Percentiles rank a stretch among this genome's conserved stretches.
These are phyloP conservation scores for Mythimna loreyi DNA, from an alignment of 2,888 invertebrate species.

Conservation along the genomic window DNA sequence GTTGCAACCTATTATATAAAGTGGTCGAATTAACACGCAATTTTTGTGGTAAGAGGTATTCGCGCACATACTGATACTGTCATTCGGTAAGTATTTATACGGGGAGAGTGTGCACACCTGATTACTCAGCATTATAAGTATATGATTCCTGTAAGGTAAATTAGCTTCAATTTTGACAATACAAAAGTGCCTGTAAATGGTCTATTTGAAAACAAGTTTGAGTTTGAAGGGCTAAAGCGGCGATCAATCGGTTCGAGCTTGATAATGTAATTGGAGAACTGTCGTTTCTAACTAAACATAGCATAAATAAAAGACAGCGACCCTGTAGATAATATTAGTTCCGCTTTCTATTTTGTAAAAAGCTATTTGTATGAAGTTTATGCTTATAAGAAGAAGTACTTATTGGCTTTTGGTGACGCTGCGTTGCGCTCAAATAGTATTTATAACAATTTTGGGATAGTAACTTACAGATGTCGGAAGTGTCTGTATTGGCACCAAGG, in stretches of 20 bases:
- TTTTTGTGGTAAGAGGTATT: background rate
- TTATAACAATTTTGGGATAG: constrained; percentile 16
- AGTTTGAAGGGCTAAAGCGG: background rate
- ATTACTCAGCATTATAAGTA: too few relatives aligned
- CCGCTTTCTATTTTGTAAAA: background rate
- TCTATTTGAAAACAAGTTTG: too few relatives aligned
- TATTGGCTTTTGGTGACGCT: background rate
- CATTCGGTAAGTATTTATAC: background rate
- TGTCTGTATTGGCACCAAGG: constrained; percentile 34
- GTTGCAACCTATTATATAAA: background rate
- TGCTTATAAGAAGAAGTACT: background rate
- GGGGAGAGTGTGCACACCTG: too few relatives aligned
- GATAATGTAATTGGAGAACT: background rate
- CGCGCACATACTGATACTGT: background rate
- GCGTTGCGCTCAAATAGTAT: background rate
- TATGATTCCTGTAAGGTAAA: background rate
- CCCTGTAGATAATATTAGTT: background rate
- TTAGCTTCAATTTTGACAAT: too few relatives aligned
- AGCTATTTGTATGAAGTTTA: background rate
- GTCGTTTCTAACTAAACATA: background rate
- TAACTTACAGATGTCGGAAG: constrained; percentile 49
- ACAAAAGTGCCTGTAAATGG: too few relatives aligned
- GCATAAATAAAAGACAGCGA: background rate
- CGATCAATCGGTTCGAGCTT: background rate
- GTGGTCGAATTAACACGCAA: background rate